Percentiles rank a stretch among this genome's conserved stretches.
phyloP scores from a whole-genome alignment of 2,797 vertebrate species.

The Enteromius treurensis region DNA sequence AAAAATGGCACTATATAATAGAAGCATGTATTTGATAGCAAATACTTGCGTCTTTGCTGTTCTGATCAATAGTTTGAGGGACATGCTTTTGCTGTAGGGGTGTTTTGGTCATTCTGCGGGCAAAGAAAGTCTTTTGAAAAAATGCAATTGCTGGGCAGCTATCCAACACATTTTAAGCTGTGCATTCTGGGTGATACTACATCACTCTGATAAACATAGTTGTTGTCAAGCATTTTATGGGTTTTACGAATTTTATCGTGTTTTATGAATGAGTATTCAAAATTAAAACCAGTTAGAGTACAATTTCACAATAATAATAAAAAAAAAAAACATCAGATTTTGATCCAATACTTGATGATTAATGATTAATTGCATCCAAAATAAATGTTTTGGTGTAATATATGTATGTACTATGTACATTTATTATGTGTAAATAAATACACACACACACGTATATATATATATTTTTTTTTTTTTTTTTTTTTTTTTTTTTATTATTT shows the following conservation, averaged over 20 bases:
- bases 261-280: background rate
- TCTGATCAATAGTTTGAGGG: slow-evolving; percentile 1
- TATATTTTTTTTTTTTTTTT: too few species aligned
- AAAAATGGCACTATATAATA: slow-evolving; percentile 51
- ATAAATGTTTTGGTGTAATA: too few species aligned
- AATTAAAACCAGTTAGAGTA: background rate
- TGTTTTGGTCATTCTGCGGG: slow-evolving; percentile 12
- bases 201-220: slow-evolving; percentile 1
- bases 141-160: background rate
- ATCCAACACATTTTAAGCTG: slow-evolving; percentile 4
- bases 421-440: too few species aligned
- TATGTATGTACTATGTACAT: too few species aligned
- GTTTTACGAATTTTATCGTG: background rate
- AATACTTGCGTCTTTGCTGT: slow-evolving; percentile 37
- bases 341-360: background rate
- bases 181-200: slow-evolving; percentile 18
- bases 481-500: too few species aligned
- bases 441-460: too few species aligned
- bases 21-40: slow-evolving; percentile 43
- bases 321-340: background rate
- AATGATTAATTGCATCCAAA: too few species aligned
- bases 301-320: background rate
- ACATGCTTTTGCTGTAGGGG: background rate
- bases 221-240: background rate
- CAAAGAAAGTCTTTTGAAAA: background rate